Base-by-base conservation (phyloP, 2,113 vertebrate species). In the Plotosus lineatus region DNA sequence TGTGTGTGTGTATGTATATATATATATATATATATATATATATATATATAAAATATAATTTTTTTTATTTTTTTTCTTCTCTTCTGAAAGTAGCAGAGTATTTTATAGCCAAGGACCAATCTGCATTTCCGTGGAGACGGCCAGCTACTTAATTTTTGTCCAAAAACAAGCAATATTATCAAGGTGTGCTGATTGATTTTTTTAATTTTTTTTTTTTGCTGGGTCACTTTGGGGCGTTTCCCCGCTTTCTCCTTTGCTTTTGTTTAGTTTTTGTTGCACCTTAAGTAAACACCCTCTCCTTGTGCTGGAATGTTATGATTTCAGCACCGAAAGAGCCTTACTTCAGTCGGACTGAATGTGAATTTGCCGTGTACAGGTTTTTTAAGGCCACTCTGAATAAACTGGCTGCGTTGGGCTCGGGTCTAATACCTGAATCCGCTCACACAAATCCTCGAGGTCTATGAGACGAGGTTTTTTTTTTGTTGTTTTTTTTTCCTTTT, bases 261-360 rank as follows among this genome's bases (percentile, higher is more conserved):
- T 9, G 42, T 56, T 73, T 79, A 42, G 50, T 77, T 77, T 80
- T 53, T 56, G 50, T 74, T 78, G 84, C 84, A 85, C 84, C 84
- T 85, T 85, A 80, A 73, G 84, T 82, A 80, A 80, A 77, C 84
- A 80, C 84, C 84, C 78, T 85, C 84, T 85, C 75, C 81, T 85
- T 63, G 80, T 56, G 51, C 66, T 81, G 48, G 84, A 85, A 80
- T 31, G 15, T 48, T 75, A 19, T 14, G 65, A 75, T 55, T 69
- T 83, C 80, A 79, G 84, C 73, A 46, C 81, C 53, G 77, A 82
- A 81, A 77, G 84, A 85, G 84, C 84, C 84, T 85, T 85, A 85
- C 63, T 85, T 83, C 81, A 85, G 78, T 85, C 81, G 69, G 79
- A 83, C 84, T 85, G 84, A 85, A 83, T 83, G 84, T 85, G 81